Evolutionary conservation across 2,888 invertebrate species (phyloP).

Genomic region (Eupithecia insigniata): DNA sequence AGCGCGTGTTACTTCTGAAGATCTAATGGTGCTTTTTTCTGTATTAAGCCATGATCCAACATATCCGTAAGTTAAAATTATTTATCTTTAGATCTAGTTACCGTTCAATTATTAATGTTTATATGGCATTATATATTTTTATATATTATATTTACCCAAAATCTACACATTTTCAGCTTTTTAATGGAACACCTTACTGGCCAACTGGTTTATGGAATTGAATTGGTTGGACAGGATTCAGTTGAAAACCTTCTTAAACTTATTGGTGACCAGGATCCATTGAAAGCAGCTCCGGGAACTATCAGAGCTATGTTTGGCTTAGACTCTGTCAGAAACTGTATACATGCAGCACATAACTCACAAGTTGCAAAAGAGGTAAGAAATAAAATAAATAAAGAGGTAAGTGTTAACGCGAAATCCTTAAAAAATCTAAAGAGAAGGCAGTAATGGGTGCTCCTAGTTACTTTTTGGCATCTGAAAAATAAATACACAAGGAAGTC

Average conservation of each 20-base stretch:
- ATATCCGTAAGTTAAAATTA: constrained; percentile 82
- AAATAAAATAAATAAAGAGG: no score
- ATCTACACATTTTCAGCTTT: constrained; percentile 66
- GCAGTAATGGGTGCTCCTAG: background rate
- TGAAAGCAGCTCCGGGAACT: constrained; percentile 85
- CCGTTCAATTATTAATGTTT: background rate
- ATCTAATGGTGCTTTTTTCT: constrained; percentile 78
- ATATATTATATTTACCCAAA: background rate
- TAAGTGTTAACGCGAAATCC: no score
- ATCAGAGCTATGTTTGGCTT: constrained; percentile 87
- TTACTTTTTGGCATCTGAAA: background rate
- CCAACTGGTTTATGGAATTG: constrained; percentile 88
- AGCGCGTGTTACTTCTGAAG: constrained; percentile 86
- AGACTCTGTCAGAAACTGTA: constrained; percentile 87
- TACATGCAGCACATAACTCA: constrained; percentile 86
- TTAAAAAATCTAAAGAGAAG: background rate
- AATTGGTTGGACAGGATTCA: constrained; percentile 89
- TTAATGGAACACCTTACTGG: constrained; percentile 87
- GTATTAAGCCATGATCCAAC: constrained; percentile 71
- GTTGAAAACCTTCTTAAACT: constrained; percentile 84
- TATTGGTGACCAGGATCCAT: constrained; percentile 86
- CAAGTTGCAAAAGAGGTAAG: constrained; percentile 81
- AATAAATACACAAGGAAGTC: background rate
- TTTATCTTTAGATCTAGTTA: background rate
- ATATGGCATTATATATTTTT: background rate